Evolutionary conservation across 2,888 invertebrate genomes (phyloP).

Genomic region (Chymomyza fuscimana): DNA sequence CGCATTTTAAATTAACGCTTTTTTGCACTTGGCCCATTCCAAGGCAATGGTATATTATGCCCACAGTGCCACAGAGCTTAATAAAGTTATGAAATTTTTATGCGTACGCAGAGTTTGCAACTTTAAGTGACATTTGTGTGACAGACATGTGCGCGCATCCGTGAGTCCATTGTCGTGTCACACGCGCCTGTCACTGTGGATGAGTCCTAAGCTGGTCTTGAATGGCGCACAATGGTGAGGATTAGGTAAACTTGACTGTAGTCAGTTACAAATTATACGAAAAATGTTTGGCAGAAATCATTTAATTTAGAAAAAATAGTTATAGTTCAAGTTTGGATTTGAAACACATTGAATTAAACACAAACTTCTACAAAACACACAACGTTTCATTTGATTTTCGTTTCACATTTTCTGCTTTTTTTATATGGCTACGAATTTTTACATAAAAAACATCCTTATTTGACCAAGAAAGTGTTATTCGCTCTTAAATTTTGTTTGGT

Average conservation of each 20-base stretch:
- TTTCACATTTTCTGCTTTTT: too few relatives aligned
- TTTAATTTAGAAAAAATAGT: too few relatives aligned
- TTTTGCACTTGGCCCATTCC: conserved; percentile 2
- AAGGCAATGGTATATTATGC: not conserved
- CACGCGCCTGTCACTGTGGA: conserved; percentile 41
- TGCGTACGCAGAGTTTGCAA: conserved; percentile 63
- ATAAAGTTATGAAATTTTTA: conserved; percentile 71
- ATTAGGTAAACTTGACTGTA: not conserved
- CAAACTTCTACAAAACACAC: too few relatives aligned
- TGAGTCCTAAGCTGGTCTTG: not conserved
- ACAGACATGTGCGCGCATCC: conserved; percentile 68
- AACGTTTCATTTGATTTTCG: too few relatives aligned
- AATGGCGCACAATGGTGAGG: not conserved
- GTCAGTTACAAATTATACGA: not conserved
- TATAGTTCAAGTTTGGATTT: too few relatives aligned
- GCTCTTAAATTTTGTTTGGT: too few relatives aligned
- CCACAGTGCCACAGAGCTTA: conserved; percentile 32
- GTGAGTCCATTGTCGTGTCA: conserved; percentile 56
- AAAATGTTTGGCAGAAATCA: too few relatives aligned
- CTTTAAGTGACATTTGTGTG: conserved; percentile 71
- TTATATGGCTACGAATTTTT: too few relatives aligned
- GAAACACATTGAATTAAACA: too few relatives aligned
- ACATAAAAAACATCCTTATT: too few relatives aligned
- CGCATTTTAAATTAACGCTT: conserved; percentile 35
- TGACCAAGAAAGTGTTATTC: too few relatives aligned